Conservation (phyloP, 2,113 vertebrate species). For the Chlorodrepanis virens region DNA sequence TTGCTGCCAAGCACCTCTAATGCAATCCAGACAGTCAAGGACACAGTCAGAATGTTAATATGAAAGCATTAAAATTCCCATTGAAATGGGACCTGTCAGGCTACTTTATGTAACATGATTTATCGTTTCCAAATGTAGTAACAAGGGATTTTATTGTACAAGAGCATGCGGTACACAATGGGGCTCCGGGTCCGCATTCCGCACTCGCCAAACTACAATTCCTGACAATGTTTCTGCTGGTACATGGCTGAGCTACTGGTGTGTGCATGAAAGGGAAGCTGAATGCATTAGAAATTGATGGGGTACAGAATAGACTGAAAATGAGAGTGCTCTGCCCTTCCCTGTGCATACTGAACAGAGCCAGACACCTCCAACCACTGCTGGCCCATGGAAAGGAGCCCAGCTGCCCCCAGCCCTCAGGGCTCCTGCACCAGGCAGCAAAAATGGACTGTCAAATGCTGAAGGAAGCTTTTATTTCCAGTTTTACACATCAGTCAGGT, state of each 20-base stretch:
- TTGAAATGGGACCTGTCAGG: slow-evolving; percentile 57
- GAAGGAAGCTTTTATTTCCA: background rate
- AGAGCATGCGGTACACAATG: slow-evolving; percentile 31
- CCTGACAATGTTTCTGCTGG: background rate
- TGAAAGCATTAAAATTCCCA: slow-evolving; percentile 63
- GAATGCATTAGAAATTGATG: background rate
- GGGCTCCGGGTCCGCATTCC: background rate
- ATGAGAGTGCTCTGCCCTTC: background rate
- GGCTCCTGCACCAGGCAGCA: background rate
- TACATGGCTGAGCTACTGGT: background rate
- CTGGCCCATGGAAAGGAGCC: background rate
- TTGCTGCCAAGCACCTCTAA: slow-evolving; percentile 62
- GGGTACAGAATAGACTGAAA: background rate
- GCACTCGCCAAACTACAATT: background rate
- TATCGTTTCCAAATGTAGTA: slow-evolving; percentile 59
- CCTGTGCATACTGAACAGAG: background rate
- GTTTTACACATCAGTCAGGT: background rate
- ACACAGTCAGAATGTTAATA: slow-evolving; percentile 61
- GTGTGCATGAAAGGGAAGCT: background rate
- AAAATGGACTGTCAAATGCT: background rate
- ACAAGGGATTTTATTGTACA: slow-evolving; percentile 60
- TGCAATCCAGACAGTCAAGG: slow-evolving; percentile 50
- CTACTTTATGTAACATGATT: slow-evolving; percentile 64
- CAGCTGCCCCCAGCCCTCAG: background rate
- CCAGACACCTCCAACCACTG: background rate